Evolutionary conservation across 35 echinoderm and acorn worm genomes (phyloP), one percentile per base, ranked within the genome.

Genomic region (Anneissia japonica): DNA sequence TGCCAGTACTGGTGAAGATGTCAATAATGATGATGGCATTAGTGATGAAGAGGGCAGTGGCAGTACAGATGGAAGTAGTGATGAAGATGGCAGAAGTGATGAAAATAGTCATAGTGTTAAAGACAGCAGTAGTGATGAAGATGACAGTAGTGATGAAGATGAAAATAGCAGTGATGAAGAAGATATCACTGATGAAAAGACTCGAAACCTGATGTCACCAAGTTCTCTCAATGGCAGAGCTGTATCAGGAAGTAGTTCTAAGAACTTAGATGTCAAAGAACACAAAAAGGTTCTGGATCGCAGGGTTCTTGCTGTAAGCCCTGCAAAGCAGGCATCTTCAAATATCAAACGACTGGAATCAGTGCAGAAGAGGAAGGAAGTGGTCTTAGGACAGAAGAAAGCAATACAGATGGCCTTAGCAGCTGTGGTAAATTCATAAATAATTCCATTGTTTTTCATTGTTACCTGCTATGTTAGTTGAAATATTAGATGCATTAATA

Each of bases 391-490:
- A 28, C 84, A 90, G n/a, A 81, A 93, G 73, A 83, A 16, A 46
- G 87, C 85, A 31, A 97, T 97, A 19, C 79, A 91, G 37, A 79
- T 38, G 46, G 94, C 94, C 32, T 56, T 97, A 17, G 64, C 90
- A 36, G 34, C 83, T 82, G 77, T 97, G 94, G 94, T 97, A 84
- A 97, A 86, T 88, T n/a, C n/a, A n/a, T n/a, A n/a, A n/a, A n/a
- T n/a, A n/a, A n/a, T n/a, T n/a, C n/a, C n/a, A n/a, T n/a, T n/a
- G n/a, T n/a, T n/a, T n/a, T n/a, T n/a, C n/a, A n/a, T n/a, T n/a
- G n/a, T n/a, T n/a, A n/a, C n/a, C n/a, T n/a, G n/a, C n/a, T n/a
- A n/a, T n/a, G n/a, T n/a, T n/a, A n/a, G n/a, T n/a, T n/a, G n/a
- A n/a, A n/a, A n/a, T n/a, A n/a, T n/a, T n/a, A n/a, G n/a, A n/a